Conservation (phyloP, 2,888 invertebrate species). For the Cybosia mesomella region DNA sequence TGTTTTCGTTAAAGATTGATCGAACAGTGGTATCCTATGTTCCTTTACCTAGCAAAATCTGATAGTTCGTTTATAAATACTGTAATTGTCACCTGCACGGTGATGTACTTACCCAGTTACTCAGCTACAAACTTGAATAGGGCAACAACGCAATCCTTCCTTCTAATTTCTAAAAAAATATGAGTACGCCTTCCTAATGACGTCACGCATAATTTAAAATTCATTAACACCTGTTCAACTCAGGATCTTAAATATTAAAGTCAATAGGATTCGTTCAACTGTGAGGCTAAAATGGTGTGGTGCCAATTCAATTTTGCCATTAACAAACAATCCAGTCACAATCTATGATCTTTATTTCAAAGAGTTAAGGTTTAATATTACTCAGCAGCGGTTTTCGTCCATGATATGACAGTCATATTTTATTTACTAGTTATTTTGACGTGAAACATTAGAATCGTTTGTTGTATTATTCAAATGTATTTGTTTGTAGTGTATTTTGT, state of each 20-base stretch:
- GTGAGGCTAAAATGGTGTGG: conserved; percentile 1
- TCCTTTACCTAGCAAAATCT: too few species aligned
- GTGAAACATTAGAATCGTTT: conserved; percentile 9
- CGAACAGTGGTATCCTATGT: not conserved
- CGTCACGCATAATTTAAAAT: conserved; percentile 8
- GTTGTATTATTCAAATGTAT: conserved; percentile 16
- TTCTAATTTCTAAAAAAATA: not conserved
- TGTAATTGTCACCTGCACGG: too few species aligned
- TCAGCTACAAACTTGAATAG: too few species aligned
- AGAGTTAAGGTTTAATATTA: not conserved
- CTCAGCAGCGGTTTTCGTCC: not conserved
- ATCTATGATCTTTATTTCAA: not conserved
- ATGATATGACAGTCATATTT: not conserved
- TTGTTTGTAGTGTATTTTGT: conserved; percentile 15
- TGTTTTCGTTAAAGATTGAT: not conserved
- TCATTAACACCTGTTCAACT: conserved; percentile 16
- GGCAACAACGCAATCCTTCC: too few species aligned
- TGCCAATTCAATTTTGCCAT: not conserved
- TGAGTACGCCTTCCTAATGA: not conserved
- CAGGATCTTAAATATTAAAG: conserved; percentile 11
- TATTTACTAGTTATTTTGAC: conserved; percentile 14
- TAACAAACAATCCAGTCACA: not conserved
- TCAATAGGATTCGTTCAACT: conserved; percentile 3
- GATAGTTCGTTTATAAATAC: too few species aligned
- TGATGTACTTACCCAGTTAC: too few species aligned